phyloP scores from a whole-genome alignment of 2,797 vertebrate species.

The Myiothlypis coronata region DNA sequence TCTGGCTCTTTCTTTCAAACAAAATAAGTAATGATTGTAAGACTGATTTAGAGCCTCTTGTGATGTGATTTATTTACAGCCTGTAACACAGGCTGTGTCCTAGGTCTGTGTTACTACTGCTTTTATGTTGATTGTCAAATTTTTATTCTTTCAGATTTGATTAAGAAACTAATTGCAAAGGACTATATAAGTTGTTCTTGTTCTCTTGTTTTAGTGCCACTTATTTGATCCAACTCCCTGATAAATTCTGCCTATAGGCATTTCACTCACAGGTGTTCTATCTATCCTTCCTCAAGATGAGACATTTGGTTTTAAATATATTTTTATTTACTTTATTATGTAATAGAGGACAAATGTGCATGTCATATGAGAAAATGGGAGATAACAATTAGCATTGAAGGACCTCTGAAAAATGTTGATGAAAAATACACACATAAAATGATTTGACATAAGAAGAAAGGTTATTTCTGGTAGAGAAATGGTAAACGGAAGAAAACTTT shows the following conservation, averaged over 20 bases:
- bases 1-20: neutral
- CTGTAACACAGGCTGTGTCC: neutral
- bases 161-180: neutral
- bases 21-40: neutral
- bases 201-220: neutral
- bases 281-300: neutral
- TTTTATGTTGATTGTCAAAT: neutral
- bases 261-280: neutral
- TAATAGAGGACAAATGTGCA: neutral
- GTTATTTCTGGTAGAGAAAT: neutral
- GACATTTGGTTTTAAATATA: neutral
- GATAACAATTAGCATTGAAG: neutral
- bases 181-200: neutral
- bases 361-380: neutral
- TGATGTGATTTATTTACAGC: neutral
- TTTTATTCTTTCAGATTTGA: neutral
- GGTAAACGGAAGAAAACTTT: neutral
- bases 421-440: neutral
- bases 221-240: neutral
- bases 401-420: neutral
- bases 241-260: neutral
- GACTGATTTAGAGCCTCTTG: neutral
- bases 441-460: neutral
- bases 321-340: neutral
- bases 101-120: neutral